Base-by-base conservation (phyloP, 2,797 vertebrate genomes). In the Myotis daubentonii region DNA sequence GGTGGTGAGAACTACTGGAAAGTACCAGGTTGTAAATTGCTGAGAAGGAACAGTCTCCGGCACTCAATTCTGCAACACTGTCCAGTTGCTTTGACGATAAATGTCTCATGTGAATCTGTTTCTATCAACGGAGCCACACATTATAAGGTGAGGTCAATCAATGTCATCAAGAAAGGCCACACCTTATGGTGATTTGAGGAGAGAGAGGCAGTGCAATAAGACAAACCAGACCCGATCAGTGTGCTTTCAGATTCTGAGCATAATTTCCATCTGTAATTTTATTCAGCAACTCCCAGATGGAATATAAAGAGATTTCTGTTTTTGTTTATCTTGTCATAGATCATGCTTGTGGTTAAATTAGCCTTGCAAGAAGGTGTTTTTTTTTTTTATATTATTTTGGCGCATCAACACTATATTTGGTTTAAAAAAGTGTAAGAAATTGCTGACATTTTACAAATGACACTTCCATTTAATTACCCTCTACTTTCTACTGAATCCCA, bases 311-410 rank as follows among this genome's bases (percentile, higher is more conserved):
- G 49, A 78, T 91, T 96, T 97, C 95, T 3, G 1, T 53, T 96
- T 95, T 94, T 96, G 88, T 97, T 97, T 96, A 87, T 95, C 83
- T 96, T 89, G 49, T 93, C 95, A 89, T 93, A 96, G 90, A 93
- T 94, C 85, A 89, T 96, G 70, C 20, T 83, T 94, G 96, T 93
- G 87, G 66, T 87, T 93, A 95, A 93, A 95, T 96, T 93, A 93
- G 87, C 49, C 79, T 92, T 82, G 75, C 55, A 81, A 76, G 93
- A 88, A 84, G 82, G n/a, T n/a, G n/a, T n/a, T n/a, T 94, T 94
- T 94, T 88, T 82, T 90, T 60, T 88, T 60, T 5, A 72, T n/a
- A 78, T 38, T 88, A 75, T 93, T 95, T 91, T 94, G 36, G 71
- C 94, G 22, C 70, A 76, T 94, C 90, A 95, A 30, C 38, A 51